Evolutionary conservation across 2,113 vertebrate genomes (phyloP).

Genomic region (Erythrolamprus reginae): DNA sequence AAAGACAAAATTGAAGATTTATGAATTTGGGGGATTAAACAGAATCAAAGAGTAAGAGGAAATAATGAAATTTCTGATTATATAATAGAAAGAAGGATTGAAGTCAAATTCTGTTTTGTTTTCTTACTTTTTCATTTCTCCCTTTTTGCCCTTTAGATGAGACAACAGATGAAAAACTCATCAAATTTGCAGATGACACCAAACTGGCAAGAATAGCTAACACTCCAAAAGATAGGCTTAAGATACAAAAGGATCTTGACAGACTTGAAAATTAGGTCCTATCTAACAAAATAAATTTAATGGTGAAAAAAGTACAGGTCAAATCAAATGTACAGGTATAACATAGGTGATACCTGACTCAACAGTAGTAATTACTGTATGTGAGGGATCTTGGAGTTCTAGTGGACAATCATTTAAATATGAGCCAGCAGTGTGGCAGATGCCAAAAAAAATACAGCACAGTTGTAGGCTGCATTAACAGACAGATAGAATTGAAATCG

Average conservation of each 20-base stretch:
- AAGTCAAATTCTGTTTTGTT: neutral
- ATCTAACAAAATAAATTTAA: too few species aligned
- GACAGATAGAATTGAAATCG: neutral
- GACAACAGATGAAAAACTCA: neutral
- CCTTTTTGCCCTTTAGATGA: neutral
- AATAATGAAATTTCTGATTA: neutral
- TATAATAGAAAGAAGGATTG: neutral
- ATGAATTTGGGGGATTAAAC: neutral
- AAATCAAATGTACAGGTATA: neutral
- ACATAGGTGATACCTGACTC: neutral
- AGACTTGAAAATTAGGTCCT: too few species aligned
- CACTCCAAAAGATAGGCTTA: neutral
- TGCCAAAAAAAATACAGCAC: neutral
- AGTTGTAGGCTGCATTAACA: neutral
- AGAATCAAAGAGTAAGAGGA: neutral
- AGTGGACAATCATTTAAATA: neutral
- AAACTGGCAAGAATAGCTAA: neutral
- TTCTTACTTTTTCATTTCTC: neutral
- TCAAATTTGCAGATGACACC: neutral
- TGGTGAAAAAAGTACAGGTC: neutral
- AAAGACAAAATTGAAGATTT: neutral
- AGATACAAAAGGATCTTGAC: neutral
- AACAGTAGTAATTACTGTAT: neutral
- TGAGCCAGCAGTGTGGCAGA: neutral
- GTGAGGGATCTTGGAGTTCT: neutral